A percentile compares a stretch with the other conserved stretches of the same genome.
These are phyloP conservation scores for Drosophila tani DNA, from an alignment of 1,140 invertebrate genomes.

Conservation along the genomic window DNA sequence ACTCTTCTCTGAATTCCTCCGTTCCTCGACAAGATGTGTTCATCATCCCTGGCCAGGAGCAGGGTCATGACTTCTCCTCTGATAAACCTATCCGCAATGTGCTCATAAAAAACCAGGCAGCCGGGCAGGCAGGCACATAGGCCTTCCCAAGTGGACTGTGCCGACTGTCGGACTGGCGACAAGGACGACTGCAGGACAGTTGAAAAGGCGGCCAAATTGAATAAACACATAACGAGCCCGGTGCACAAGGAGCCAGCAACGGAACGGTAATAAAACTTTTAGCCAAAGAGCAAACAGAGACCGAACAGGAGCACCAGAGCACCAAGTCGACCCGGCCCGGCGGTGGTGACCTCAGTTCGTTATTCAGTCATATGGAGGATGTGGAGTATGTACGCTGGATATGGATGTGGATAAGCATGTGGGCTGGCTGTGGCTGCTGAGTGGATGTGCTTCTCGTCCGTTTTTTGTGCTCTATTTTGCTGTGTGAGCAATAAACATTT, in stretches of 20 bases:
- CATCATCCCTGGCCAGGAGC: constrained; percentile 8
- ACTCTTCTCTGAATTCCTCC: not conserved
- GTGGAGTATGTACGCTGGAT: constrained; percentile 2
- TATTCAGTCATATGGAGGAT: constrained; percentile 40
- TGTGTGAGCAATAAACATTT: constrained; percentile 70
- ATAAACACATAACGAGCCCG: constrained; percentile 80
- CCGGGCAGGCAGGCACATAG: constrained; percentile 20
- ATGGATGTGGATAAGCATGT: constrained; percentile 16
- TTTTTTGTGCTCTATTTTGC: constrained; percentile 43
- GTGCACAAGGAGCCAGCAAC: constrained; percentile 55
- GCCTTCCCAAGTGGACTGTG: constrained; percentile 40
- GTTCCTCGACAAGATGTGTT: not conserved
- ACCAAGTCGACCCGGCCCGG: constrained; percentile 36
- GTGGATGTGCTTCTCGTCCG: constrained; percentile 21
- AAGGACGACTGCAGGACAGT: constrained; percentile 24
- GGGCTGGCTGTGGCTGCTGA: constrained; percentile 19
- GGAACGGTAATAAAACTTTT: constrained; percentile 81
- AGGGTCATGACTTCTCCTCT: constrained; percentile 19
- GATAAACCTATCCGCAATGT: constrained; percentile 66
- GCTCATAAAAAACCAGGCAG: constrained; percentile 53
- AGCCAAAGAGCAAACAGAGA: constrained; percentile 58
- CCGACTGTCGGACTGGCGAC: not conserved
- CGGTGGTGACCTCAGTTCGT: constrained; percentile 73
- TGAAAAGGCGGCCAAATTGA: constrained; percentile 64
- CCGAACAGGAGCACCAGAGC: constrained; percentile 15